Evolutionary conservation across 2,888 invertebrate species (phyloP), one percentile per base, ranked within the genome.

Genomic region (Teinopalpus imperialis): DNA sequence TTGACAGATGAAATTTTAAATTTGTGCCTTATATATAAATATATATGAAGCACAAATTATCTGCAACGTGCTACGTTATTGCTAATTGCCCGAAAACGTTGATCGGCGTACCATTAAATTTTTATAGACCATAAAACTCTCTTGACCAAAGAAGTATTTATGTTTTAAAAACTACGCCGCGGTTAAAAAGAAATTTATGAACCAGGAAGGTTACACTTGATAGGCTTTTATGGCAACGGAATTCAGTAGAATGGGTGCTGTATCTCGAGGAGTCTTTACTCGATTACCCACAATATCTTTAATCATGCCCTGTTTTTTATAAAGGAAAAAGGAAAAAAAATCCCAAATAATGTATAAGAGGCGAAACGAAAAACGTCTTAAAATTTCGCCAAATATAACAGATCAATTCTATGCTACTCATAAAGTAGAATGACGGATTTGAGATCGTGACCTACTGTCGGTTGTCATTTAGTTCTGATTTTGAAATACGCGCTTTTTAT

Each of bases 351-450:
- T 10, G 2, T 26, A 31, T 18, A 16, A 23, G 46, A 44, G 29
- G 29, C 30, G 45, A 32, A 56, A 51, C 63, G 59, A 75, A 75
- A 76, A 76, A 78, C 63, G 63, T 69, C 76, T 77, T 71, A 67
- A 76, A 78, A 77, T 8, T 77, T 73, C 70, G 62, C 69, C 77
- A 70, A 79, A 77, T 78, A 76, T 77, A 74, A 80, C 76, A 80
- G 75, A 76, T 77, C 76, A 71, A 76, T 77, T 76, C 68, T 71
- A 72, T 64, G 66, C 61, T 68, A 69, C 69, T 66, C 74, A 70
- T 79, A 80, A 80, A 75, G 63, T 68, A 64, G 66, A 69, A 70
- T 74, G 76, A 77, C 75, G 72, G 72, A 69, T 74, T 69, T 66
- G 60, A 60, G 63, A 68, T 67, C 57, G 55, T 37, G 14, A 55